Conservation (phyloP, 2,113 vertebrate genomes). For the Atlantisia rogersi region DNA sequence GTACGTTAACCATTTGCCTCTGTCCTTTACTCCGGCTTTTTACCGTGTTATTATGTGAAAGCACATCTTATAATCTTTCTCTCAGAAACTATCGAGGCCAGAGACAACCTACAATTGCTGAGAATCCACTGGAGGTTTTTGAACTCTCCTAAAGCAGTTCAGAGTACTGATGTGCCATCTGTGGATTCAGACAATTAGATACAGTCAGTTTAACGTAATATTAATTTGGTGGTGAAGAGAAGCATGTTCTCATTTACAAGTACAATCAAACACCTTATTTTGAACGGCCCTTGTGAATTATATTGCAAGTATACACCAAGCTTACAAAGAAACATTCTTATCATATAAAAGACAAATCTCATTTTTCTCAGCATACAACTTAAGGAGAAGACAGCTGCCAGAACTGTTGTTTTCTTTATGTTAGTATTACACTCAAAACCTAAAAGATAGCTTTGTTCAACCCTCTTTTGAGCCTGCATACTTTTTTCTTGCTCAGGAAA, state of each 20-base stretch:
- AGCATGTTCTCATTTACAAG: background rate
- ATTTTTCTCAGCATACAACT: background rate
- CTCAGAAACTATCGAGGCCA: background rate
- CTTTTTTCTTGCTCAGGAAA: background rate
- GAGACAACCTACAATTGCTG: background rate
- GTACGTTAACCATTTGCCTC: background rate
- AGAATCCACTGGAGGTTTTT: background rate
- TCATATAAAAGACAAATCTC: background rate
- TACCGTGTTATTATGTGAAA: conserved; percentile 8
- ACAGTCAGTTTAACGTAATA: background rate
- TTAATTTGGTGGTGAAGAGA: too few species aligned
- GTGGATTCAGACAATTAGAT: background rate
- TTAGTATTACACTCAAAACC: background rate
- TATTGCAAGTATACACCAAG: background rate
- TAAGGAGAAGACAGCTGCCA: background rate
- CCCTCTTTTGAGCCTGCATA: background rate
- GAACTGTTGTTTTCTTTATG: background rate
- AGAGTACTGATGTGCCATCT: background rate
- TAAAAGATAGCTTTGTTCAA: background rate
- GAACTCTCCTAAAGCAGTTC: background rate
- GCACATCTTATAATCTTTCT: background rate
- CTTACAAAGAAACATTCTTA: background rate
- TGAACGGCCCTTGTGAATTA: background rate
- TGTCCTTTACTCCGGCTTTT: background rate
- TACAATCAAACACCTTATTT: background rate